Base-by-base conservation (phyloP, 2,113 vertebrate genomes). In the Oenanthe melanoleuca region DNA sequence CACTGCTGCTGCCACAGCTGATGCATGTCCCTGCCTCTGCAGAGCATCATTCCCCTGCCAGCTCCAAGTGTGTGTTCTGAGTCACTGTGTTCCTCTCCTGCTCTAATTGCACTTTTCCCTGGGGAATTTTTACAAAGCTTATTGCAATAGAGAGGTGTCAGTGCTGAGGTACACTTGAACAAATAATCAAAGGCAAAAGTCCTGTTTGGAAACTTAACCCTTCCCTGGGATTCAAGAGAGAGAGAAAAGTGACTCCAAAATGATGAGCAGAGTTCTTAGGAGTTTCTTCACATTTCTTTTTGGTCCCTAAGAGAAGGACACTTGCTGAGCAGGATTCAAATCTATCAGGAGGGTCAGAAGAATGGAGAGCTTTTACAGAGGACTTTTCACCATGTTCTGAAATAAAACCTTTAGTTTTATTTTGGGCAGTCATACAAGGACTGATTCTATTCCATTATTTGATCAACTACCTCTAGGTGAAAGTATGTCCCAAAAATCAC, bases 161-260 rank as follows among this genome's bases (percentile, higher is more conserved):
- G 14, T 34, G 37, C 31, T 87, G 81, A 87, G 69, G 49, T 34
- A 78, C n/a, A 18, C 45, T 56, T 1, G 19, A 74, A 25, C 31
- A 66, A 79, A 65, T 37, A 26, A 42, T 6, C 64, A 53, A 40
- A 78, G 63, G 22, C 26, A 88, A 80, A 29, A 0, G 0, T 1
- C 71, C 71, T 5, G 4, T 47, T 28, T 66, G 18, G 56, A 59
- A 55, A 23, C 5, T 81, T 74, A 93, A 88, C 56, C 8, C 14
- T 94, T 74, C 29, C 22, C 49, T 42, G 8, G 33, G 6, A 23
- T 21, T 25, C 15, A 37, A 69, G 22, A 70, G 28, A 23, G 14
- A 28, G 0, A 37, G 15, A 38, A 72, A 64, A 57, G 12, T 45
- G 0, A 57, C 1, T 23, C 22, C 40, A 11, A 7, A 25, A 33